phyloP scores from a whole-genome alignment of 2,888 invertebrate genomes.

The Hydriomena furcata region DNA sequence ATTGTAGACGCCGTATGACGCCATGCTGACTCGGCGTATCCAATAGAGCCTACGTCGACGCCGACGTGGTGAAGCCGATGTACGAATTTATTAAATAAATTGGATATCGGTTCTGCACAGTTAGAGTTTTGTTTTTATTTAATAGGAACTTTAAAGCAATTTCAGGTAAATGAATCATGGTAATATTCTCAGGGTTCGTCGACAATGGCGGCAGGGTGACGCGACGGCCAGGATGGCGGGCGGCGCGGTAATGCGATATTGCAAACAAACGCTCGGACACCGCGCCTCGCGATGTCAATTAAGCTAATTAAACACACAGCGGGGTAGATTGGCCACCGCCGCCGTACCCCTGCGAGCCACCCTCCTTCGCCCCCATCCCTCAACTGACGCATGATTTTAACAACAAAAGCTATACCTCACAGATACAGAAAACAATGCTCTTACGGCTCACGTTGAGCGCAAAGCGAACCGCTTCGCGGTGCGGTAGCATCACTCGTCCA shows the following conservation, averaged over 20 bases:
- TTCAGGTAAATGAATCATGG: background rate
- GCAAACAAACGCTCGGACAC: slow-evolving; percentile 81
- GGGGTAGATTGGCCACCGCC: slow-evolving; percentile 64
- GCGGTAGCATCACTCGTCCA: slow-evolving; percentile 41
- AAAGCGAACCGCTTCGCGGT: slow-evolving; percentile 18
- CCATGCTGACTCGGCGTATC: slow-evolving; percentile 62
- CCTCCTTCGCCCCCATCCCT: slow-evolving; percentile 57
- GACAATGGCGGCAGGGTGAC: slow-evolving; percentile 40
- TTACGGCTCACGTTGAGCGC: slow-evolving; percentile 23
- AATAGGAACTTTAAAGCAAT: background rate
- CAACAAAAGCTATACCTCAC: slow-evolving; percentile 68
- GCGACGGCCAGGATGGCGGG: slow-evolving; percentile 44
- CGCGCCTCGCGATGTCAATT: slow-evolving; percentile 82
- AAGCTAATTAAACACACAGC: slow-evolving; percentile 81
- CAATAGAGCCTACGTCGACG: slow-evolving; percentile 49
- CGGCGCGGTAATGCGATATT: slow-evolving; percentile 69
- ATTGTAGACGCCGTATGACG: slow-evolving; percentile 63
- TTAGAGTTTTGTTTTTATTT: slow-evolving; percentile 13
- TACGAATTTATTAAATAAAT: slow-evolving; percentile 39
- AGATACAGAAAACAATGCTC: slow-evolving; percentile 58
- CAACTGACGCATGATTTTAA: slow-evolving; percentile 71
- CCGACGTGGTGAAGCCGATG: slow-evolving; percentile 48
- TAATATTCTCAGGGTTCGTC: background rate
- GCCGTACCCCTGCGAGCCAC: slow-evolving; percentile 40
- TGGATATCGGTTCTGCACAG: slow-evolving; percentile 21